These are phyloP conservation scores for Prosapia bicincta DNA, from an alignment of 2,888 invertebrate genomes.

Conservation along the genomic window DNA sequence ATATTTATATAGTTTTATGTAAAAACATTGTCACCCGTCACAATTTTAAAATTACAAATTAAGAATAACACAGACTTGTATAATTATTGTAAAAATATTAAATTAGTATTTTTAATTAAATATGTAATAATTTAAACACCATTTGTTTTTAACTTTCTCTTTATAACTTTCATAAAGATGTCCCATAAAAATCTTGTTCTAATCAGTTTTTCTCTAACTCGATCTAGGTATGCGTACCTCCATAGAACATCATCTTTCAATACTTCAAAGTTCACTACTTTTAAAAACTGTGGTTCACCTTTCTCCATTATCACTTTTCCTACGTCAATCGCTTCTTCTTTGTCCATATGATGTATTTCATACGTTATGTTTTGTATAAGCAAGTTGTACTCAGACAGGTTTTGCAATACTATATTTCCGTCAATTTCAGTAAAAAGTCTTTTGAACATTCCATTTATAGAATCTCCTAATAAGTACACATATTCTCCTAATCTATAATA, in stretches of 20 bases:
- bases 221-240: not conserved
- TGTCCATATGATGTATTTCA: not conserved
- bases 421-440: not conserved
- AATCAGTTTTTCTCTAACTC: not conserved
- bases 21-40: too few relatives aligned
- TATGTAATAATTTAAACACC: not conserved
- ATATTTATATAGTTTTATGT: too few relatives aligned
- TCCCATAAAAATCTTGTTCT: not conserved
- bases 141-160: not conserved
- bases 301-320: not conserved
- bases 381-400: not conserved
- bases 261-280: not conserved
- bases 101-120: too few relatives aligned
- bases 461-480: not conserved
- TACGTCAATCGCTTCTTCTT: not conserved
- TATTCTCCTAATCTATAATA: not conserved
- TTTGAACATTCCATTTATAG: not conserved
- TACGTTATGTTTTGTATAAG: not conserved
- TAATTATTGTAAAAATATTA: too few relatives aligned
- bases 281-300: not conserved
- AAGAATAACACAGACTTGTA: too few relatives aligned
- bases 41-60: too few relatives aligned
- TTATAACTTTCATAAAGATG: not conserved
- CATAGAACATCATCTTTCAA: not conserved
- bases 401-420: not conserved